Conservation (phyloP, 2,888 invertebrate species). For the Meiosimyza decipiens region DNA sequence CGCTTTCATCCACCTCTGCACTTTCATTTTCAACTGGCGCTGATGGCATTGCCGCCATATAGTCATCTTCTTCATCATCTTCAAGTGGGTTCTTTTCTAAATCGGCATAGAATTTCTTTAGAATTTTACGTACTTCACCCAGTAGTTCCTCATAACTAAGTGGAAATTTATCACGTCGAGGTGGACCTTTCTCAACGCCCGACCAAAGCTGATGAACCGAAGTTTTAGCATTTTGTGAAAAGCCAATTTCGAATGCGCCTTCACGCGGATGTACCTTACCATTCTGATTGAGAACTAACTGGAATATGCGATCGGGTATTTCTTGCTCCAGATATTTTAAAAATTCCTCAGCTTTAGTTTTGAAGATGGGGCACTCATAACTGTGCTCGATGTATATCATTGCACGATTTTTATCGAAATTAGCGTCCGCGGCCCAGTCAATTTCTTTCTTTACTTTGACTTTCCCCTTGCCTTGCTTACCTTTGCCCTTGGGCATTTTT, state of each 20-base stretch:
- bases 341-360: conserved; percentile 58
- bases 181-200: conserved; percentile 60
- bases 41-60: conserved; percentile 2
- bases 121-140: conserved; percentile 53
- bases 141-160: conserved; percentile 49
- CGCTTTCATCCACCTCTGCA: background rate
- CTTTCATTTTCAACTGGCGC: background rate
- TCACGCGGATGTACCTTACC: conserved; percentile 53
- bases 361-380: conserved; percentile 61
- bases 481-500: conserved; percentile 38
- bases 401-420: conserved; percentile 58
- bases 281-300: conserved; percentile 55
- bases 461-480: conserved; percentile 42
- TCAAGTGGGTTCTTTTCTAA: conserved; percentile 35
- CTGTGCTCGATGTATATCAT: conserved; percentile 62
- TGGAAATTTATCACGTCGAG: conserved; percentile 63
- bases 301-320: conserved; percentile 57
- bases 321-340: conserved; percentile 47
- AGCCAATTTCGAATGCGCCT: conserved; percentile 60
- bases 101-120: conserved; percentile 61
- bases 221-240: conserved; percentile 61
- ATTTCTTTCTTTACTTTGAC: conserved; percentile 50
- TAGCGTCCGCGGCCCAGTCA: conserved; percentile 57
- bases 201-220: conserved; percentile 54
- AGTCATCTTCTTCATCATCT: conserved; percentile 45